Base-by-base conservation (phyloP, 2,888 invertebrate species). In the Caenorhabditis becei region DNA sequence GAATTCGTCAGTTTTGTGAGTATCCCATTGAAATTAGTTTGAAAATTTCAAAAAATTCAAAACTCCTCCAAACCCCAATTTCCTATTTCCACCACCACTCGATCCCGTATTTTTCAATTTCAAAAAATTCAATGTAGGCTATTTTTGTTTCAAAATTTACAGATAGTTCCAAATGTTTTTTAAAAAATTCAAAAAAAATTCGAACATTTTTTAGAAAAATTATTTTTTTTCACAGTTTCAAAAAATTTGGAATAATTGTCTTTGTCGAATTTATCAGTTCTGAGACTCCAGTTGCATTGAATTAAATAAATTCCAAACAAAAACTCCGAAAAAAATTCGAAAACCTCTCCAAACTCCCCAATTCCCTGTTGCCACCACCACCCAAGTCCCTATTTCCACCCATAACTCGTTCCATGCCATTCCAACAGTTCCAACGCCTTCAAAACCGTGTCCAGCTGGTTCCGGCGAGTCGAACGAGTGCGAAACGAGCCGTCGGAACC, bases 401-500 rank as follows among this genome's bases (percentile, higher is more conserved):
- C 28, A 70, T 53, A 70, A 26, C 61, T 24, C 18, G 0, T 20
- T 35, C 7, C 16, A 24, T 51, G 14, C 18, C n/a, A 1, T 7
- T n/a, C 44, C 7, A 10, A 54, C 28, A 1, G 20, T 47, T 32
- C 14, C 37, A 2, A 35, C 18, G 28, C 1, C 16, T 3, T 14
- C 4, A 23, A 49, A 37, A 59, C 26, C 49, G 65, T 10, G 37
- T 59, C 23, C 18, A 47, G 74, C 74, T 63, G 56, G n/a, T 10
- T 18, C 10, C 20, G 35, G 20, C 59, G 74, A 18, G 65, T 74
- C 74, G 74, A 74, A 74, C 66, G 74, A 74, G 74, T 74, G 74
- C 65, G 23, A 70, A 77, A 77, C 70, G 70, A 65, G 61, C 49
- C 59, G 35, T 28, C 41, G 41, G 41, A 61, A 47, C 54, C 59